Conservation (phyloP, 2,797 vertebrate species). For the Sandelia bainsii region DNA sequence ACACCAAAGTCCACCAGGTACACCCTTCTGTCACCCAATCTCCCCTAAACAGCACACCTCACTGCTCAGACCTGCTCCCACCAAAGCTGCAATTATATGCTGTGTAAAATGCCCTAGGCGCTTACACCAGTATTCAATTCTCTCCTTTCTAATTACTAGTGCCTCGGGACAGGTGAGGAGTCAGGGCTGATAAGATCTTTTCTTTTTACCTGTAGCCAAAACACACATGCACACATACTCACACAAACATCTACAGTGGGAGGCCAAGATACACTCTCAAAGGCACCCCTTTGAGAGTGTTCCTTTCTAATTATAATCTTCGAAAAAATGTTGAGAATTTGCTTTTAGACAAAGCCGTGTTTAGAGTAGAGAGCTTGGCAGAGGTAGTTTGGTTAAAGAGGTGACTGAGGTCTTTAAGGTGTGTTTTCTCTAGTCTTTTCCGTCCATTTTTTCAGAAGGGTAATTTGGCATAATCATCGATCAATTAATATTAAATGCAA, state of each 20-base stretch:
- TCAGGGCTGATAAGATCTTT: slow-evolving; percentile 90
- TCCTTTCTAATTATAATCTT: slow-evolving; percentile 89
- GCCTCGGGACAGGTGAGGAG: slow-evolving; percentile 92
- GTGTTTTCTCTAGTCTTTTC: slow-evolving; percentile 22
- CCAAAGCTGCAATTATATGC: slow-evolving; percentile 90
- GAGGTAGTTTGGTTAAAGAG: slow-evolving; percentile 48
- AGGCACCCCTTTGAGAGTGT: slow-evolving; percentile 78
- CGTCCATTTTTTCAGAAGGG: slow-evolving; percentile 18
- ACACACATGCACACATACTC: slow-evolving; percentile 69
- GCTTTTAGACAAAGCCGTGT: slow-evolving; percentile 80
- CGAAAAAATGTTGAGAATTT: slow-evolving; percentile 86
- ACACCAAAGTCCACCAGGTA: slow-evolving; percentile 77
- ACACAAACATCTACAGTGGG: slow-evolving; percentile 58
- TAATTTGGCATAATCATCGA: slow-evolving; percentile 30
- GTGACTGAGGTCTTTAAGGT: slow-evolving; percentile 57
- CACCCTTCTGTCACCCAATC: slow-evolving; percentile 85
- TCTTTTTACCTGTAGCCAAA: slow-evolving; percentile 89
- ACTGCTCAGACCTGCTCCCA: slow-evolving; percentile 88
- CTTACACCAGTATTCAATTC: slow-evolving; percentile 87
- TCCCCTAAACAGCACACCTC: slow-evolving; percentile 83
- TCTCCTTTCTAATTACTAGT: slow-evolving; percentile 91
- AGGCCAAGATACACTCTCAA: slow-evolving; percentile 55
- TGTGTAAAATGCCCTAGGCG: slow-evolving; percentile 85
- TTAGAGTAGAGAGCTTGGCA: slow-evolving; percentile 69
- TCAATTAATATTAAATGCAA: slow-evolving; percentile 46